Base-by-base conservation (phyloP, 2,888 invertebrate genomes). In the Clanis bilineata region DNA sequence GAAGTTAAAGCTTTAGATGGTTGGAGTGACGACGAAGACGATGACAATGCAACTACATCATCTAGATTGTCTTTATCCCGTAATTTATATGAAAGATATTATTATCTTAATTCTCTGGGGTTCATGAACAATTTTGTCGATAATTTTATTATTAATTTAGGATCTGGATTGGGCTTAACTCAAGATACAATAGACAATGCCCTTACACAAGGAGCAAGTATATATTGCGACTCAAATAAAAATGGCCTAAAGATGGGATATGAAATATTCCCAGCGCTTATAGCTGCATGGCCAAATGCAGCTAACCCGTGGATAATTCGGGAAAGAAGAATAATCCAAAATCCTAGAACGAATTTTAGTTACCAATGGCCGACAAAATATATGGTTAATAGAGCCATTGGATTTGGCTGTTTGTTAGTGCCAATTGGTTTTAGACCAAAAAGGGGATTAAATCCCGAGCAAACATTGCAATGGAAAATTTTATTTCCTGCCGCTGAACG, bases 401-500 rank as follows among this genome's bases (percentile, higher is more conserved):
- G 93, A 3, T 93, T 94, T 57, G 95, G 96, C 1, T 96, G 95
- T 70, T 93, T 95, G 64, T 83, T 96, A 25, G 93, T 96, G 10
- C 97, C 97, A 0, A 87, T 95, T 64, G 96, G 96, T 6, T 95
- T 94, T 79, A 89, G 94, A 51, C 93, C 94, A 4, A 95, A 95
- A 73, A 89, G 93, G 58, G 93, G 93, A 1, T 79, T 84, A 18
- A 95, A 95, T 78, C 87, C 93, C 0, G 93, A 94, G 36, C 93
- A 94, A 56, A 93, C 94, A 62, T 84, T 96, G 21, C 96, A 97
- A 80, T 97, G 97, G 97, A 95, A 95, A 80, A 91, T 97, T 2
- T 93, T 93, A 43, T 97, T 96, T 76, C 96, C 96, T 0, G 94
- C 95, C 59, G 96, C 96, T 0, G 96, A 97, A 80, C 93, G 94